Evolutionary conservation across 2,797 vertebrate species (phyloP).

Genomic region (Graptemys geographica): DNA sequence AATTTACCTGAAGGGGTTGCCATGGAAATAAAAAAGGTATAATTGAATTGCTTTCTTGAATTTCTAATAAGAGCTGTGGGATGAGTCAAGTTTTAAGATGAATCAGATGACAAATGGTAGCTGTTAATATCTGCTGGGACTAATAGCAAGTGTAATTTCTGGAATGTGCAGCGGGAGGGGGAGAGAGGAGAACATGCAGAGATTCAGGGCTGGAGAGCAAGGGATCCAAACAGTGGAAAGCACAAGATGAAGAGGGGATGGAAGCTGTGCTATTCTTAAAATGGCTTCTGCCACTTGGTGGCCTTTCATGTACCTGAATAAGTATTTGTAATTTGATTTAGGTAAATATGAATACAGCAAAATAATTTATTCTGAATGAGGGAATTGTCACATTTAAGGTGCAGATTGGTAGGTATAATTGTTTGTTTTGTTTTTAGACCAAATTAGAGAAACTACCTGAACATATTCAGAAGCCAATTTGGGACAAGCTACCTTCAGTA

Average conservation of each 20-base stretch:
- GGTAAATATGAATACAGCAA: background rate
- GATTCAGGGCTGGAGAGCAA: background rate
- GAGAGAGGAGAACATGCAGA: too few species aligned
- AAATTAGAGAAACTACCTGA: slow-evolving; percentile 90
- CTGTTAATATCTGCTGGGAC: background rate
- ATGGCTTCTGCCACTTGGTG: slow-evolving; percentile 29
- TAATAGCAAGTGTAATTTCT: background rate
- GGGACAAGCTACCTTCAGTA: slow-evolving; percentile 79
- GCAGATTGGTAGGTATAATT: background rate
- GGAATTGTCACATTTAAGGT: background rate
- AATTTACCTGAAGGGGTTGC: slow-evolving; percentile 97
- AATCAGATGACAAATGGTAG: background rate
- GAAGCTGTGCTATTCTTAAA: background rate
- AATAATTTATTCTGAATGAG: background rate
- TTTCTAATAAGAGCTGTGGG: background rate
- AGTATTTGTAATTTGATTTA: background rate
- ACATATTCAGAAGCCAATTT: slow-evolving; percentile 91
- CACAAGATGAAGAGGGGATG: accelerated
- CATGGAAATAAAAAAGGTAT: slow-evolving; percentile 94
- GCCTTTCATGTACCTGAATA: background rate
- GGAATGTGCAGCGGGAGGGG: background rate
- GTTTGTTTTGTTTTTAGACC: slow-evolving; percentile 81
- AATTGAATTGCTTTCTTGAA: background rate
- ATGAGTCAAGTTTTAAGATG: background rate
- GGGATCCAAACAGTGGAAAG: background rate